Percentiles rank a stretch among this genome's conserved stretches.
Conservation (phyloP, 2,797 vertebrate species). For the Scomberomorus guttatus region DNA sequence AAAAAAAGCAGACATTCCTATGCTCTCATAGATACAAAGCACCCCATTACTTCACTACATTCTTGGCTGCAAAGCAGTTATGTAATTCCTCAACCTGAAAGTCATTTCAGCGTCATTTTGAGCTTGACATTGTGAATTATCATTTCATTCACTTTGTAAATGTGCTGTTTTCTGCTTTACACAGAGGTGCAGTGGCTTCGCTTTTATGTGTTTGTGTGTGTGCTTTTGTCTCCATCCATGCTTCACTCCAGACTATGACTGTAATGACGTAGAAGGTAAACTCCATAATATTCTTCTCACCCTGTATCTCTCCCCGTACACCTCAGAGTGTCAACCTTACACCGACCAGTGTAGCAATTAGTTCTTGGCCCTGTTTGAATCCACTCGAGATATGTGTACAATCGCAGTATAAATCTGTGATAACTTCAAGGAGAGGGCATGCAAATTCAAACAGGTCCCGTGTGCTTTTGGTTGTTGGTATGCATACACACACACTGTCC, state of each 20-base stretch:
- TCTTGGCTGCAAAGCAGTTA: conserved; percentile 48
- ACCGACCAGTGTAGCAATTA: conserved; percentile 52
- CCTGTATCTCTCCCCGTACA: conserved; percentile 60
- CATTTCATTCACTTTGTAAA: conserved; percentile 65
- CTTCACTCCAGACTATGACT: conserved; percentile 88
- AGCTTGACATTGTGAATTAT: conserved; percentile 52
- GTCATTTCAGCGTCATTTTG: conserved; percentile 55
- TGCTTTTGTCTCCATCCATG: conserved; percentile 89
- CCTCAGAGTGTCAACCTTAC: conserved; percentile 63
- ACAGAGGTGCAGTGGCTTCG: conserved; percentile 58
- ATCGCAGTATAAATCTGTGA: conserved; percentile 57
- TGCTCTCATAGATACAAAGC: conserved; percentile 29
- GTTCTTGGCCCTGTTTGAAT: conserved; percentile 66
- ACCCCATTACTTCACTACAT: conserved; percentile 37
- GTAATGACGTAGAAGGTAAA: conserved; percentile 90
- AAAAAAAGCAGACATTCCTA: conserved; percentile 22
- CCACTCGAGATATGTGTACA: conserved; percentile 53
- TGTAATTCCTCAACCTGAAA: conserved; percentile 51
- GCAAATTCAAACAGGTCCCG: conserved; percentile 76
- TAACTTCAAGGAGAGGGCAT: conserved; percentile 73
- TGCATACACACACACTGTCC: conserved; percentile 66
- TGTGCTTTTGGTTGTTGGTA: conserved; percentile 69
- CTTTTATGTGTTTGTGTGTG: conserved; percentile 78
- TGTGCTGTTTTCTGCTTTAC: conserved; percentile 67
- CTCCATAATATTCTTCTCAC: conserved; percentile 73